Conservation (phyloP, 2,113 vertebrate species). For the Lepisosteus osseus region DNA sequence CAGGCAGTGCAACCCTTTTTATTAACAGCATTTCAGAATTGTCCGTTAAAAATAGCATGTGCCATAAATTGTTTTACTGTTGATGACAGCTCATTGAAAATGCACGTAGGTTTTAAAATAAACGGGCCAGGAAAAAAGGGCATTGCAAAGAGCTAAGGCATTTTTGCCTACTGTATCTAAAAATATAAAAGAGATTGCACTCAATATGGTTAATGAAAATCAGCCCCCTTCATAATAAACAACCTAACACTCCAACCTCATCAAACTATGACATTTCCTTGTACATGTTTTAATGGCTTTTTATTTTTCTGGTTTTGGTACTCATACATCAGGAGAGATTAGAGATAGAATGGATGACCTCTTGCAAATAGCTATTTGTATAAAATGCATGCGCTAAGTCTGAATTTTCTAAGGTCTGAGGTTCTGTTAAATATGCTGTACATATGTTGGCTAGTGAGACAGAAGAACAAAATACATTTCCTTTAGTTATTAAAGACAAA, state of each 20-base stretch:
- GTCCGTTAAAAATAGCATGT: conserved; percentile 57
- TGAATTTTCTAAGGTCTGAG: too few species aligned
- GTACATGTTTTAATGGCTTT: conserved; percentile 2
- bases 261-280: neutral
- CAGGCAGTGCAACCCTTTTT: conserved; percentile 42
- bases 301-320: neutral
- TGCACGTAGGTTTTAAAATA: conserved; percentile 44
- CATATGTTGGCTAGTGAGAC: too few species aligned
- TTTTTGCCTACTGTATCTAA: neutral
- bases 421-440: too few species aligned
- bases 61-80: conserved; percentile 56
- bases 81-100: conserved; percentile 48
- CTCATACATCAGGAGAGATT: too few species aligned
- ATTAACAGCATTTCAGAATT: conserved; percentile 60
- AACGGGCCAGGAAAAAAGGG: neutral
- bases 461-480: too few species aligned
- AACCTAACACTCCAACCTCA: neutral
- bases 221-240: neutral
- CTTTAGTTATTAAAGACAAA: too few species aligned
- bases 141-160: neutral
- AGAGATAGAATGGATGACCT: too few species aligned
- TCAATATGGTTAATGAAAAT: neutral
- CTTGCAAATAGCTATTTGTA: too few species aligned
- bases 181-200: neutral
- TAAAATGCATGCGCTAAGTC: too few species aligned